phyloP scores from a whole-genome alignment of 2,888 invertebrate genomes.

The Pammene aurita region DNA sequence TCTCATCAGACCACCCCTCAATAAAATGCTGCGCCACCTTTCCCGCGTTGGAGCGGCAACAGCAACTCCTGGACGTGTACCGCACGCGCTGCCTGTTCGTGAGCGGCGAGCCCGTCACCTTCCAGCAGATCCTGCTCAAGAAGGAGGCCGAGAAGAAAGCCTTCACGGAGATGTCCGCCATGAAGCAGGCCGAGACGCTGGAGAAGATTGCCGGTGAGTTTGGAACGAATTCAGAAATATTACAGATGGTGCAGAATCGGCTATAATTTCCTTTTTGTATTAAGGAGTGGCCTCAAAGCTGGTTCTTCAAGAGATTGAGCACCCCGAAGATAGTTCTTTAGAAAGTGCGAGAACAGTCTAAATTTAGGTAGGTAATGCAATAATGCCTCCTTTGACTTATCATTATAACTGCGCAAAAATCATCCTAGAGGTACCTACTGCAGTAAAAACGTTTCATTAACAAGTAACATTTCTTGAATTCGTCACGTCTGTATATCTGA shows the following conservation, averaged over 20 bases:
- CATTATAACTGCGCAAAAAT: too few relatives aligned
- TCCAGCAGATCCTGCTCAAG: constrained; percentile 77
- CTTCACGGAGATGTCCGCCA: constrained; percentile 78
- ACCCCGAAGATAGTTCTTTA: too few relatives aligned
- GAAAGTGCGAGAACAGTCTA: too few relatives aligned
- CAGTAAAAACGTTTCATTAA: too few relatives aligned
- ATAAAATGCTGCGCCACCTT: constrained; percentile 81
- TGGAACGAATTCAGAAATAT: not conserved
- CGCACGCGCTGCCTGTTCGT: constrained; percentile 78
- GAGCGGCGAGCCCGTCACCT: constrained; percentile 77
- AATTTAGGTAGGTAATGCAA: too few relatives aligned
- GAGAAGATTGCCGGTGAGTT: constrained; percentile 73
- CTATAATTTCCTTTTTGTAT: not conserved
- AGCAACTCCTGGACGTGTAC: constrained; percentile 76
- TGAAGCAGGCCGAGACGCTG: constrained; percentile 79
- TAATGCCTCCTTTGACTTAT: too few relatives aligned
- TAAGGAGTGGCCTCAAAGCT: too few relatives aligned
- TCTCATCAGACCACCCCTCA: constrained; percentile 79
- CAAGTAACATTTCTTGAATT: too few relatives aligned
- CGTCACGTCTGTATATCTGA: too few relatives aligned
- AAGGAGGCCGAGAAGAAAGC: constrained; percentile 75
- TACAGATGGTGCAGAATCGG: not conserved
- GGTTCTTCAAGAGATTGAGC: too few relatives aligned
- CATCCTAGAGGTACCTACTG: too few relatives aligned
- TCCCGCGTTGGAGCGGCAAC: constrained; percentile 75